These are phyloP conservation scores for Crotalus horridus DNA, from an alignment of 2,113 vertebrate genomes.

Conservation along the genomic window DNA sequence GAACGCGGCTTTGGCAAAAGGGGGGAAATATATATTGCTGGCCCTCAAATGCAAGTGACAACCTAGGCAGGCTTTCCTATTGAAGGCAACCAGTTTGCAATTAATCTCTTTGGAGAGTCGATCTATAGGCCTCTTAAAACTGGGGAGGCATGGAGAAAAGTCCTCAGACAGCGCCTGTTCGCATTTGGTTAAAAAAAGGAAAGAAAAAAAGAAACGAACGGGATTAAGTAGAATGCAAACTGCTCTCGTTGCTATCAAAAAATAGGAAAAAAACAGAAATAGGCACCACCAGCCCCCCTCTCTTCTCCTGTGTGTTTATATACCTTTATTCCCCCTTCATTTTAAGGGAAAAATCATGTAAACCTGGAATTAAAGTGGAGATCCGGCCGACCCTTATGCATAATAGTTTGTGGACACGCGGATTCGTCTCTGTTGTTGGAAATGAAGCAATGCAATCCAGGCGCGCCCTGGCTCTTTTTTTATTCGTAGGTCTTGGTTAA, in stretches of 20 bases:
- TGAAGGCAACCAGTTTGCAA: neutral
- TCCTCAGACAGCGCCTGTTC: accelerated
- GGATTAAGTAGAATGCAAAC: neutral
- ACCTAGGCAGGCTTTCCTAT: neutral
- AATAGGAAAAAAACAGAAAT: neutral
- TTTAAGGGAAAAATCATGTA: neutral
- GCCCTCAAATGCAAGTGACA: neutral
- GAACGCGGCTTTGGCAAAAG: no score
- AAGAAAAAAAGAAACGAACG: neutral
- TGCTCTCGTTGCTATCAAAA: neutral
- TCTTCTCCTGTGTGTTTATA: neutral
- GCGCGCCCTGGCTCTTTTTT: neutral
- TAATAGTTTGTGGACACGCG: neutral
- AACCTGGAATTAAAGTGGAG: neutral
- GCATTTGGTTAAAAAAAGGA: neutral
- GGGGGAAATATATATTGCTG: neutral
- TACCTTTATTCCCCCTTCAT: neutral
- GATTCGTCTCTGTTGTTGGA: neutral
- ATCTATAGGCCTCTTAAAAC: neutral
- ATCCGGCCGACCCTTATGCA: neutral
- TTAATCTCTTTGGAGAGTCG: neutral
- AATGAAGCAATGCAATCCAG: neutral
- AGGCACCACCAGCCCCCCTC: neutral
- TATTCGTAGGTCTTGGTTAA: neutral
- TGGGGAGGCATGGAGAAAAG: neutral